A percentile compares a stretch with the other conserved stretches of the same genome.
Evolutionary conservation across 2,888 invertebrate species (phyloP).

Genomic region (Tipula lateralis): DNA sequence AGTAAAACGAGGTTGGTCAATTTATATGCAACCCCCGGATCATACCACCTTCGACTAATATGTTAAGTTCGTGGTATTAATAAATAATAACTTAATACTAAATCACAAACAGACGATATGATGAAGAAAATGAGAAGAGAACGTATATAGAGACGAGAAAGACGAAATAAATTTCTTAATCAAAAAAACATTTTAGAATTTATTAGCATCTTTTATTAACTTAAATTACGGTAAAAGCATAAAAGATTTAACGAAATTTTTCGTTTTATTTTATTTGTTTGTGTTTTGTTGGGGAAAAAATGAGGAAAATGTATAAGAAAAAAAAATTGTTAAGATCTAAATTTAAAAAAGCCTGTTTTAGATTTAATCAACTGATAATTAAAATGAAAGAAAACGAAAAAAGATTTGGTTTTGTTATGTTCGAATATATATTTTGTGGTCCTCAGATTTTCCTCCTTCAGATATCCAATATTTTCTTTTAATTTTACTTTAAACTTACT

Average conservation of each 20-base stretch:
- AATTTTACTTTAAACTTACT: background rate
- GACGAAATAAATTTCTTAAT: background rate
- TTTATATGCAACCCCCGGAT: background rate
- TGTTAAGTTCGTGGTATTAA: background rate
- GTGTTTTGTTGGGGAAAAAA: background rate
- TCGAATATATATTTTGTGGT: background rate
- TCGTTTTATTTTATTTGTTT: background rate
- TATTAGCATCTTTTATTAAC: slow-evolving; percentile 6
- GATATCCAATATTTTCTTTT: background rate
- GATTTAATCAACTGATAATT: slow-evolving; percentile 24
- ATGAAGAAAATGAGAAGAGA: background rate
- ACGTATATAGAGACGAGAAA: background rate
- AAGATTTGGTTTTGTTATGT: background rate
- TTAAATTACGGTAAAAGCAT: background rate
- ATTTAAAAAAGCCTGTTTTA: background rate
- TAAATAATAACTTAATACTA: background rate
- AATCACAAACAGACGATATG: background rate
- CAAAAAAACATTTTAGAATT: slow-evolving; percentile 14
- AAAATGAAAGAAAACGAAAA: background rate
- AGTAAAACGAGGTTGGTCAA: background rate
- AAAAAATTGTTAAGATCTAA: background rate
- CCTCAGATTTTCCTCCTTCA: background rate
- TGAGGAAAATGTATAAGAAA: background rate
- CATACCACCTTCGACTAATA: background rate
- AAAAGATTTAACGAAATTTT: slow-evolving; percentile 6